Conservation (phyloP, 2,113 vertebrate genomes). For the Tragelaphus scriptus region DNA sequence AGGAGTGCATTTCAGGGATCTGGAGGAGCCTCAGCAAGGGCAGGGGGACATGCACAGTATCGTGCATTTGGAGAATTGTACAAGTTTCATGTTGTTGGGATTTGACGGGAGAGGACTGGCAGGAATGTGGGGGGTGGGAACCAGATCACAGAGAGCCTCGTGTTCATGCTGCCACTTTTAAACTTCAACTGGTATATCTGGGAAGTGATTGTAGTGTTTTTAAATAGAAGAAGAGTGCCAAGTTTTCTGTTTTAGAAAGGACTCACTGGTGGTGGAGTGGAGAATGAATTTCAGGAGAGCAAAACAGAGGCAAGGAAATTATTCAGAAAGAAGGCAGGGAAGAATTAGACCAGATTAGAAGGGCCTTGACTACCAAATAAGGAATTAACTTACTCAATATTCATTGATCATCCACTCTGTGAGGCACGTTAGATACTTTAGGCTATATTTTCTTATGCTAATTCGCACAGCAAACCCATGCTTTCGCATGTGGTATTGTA, state of each 20-base stretch:
- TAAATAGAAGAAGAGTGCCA: neutral
- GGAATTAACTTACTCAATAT: neutral
- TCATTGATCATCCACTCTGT: neutral
- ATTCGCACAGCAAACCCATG: neutral
- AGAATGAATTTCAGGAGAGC: neutral
- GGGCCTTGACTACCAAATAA: neutral
- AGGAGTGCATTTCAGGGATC: neutral
- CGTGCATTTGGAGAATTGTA: neutral
- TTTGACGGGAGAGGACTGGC: neutral
- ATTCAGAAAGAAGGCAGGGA: neutral
- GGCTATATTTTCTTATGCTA: neutral
- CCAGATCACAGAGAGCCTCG: neutral
- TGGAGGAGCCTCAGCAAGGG: neutral
- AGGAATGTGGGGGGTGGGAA: neutral
- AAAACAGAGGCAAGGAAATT: neutral
- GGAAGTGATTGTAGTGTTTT: neutral
- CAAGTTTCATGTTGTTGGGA: neutral
- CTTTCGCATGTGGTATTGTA: neutral
- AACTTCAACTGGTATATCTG: neutral
- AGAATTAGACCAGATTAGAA: neutral
- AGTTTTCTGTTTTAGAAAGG: constrained; percentile 17
- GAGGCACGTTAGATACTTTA: neutral
- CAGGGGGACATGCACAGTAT: neutral
- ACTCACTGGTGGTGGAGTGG: neutral
- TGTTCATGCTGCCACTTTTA: neutral